Evolutionary conservation across 1,140 invertebrate species (phyloP).

Genomic region (Drosophila santomea): DNA sequence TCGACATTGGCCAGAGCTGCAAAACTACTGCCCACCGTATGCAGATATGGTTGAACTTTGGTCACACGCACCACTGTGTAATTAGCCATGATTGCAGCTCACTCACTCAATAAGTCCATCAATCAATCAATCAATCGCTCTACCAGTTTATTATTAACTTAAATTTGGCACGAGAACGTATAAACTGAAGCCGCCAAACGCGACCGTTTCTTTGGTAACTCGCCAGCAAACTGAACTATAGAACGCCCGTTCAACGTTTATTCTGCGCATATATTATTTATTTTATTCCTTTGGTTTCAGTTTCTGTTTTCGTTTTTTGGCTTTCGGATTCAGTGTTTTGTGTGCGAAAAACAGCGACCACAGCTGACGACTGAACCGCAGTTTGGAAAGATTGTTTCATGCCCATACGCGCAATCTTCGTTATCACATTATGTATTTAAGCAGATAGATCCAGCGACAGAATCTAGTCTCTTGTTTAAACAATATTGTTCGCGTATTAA

Average conservation of each 20-base stretch:
- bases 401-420: slow-evolving; percentile 55
- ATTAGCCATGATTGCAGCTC: slow-evolving; percentile 59
- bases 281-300: slow-evolving; percentile 17
- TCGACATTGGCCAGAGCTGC: slow-evolving; percentile 58
- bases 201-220: slow-evolving; percentile 35
- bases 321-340: slow-evolving; percentile 10
- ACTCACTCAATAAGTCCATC: slow-evolving; percentile 32
- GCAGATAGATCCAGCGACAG: slow-evolving; percentile 65
- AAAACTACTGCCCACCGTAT: slow-evolving; percentile 50
- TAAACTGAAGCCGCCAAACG: slow-evolving; percentile 20
- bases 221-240: slow-evolving; percentile 40
- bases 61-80: slow-evolving; percentile 52
- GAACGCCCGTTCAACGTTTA: slow-evolving; percentile 8
- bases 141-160: slow-evolving; percentile 8
- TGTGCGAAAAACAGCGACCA: slow-evolving; percentile 30
- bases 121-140: slow-evolving; percentile 26
- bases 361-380: slow-evolving; percentile 38
- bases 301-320: not conserved
- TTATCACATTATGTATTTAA: slow-evolving; percentile 73
- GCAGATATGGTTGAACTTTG: slow-evolving; percentile 67
- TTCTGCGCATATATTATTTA: slow-evolving; percentile 21
- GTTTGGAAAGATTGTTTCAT: slow-evolving; percentile 11
- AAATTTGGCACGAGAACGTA: slow-evolving; percentile 14
- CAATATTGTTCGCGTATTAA: slow-evolving; percentile 48
- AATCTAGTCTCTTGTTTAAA: slow-evolving; percentile 54